Conservation (phyloP, 2,888 invertebrate genomes). For the Agriotes lineatus region DNA sequence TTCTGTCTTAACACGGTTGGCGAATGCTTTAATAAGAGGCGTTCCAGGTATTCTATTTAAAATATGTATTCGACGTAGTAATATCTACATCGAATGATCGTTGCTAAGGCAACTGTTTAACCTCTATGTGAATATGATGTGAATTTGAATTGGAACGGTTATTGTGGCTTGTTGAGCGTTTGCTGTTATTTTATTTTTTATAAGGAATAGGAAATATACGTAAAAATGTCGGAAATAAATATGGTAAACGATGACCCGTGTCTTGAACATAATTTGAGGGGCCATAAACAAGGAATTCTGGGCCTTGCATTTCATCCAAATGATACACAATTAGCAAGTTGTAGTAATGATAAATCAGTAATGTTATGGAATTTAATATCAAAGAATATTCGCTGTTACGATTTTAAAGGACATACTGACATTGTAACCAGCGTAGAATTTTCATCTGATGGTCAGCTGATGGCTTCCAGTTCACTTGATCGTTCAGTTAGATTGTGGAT, state of each 20-base stretch:
- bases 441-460: constrained; percentile 83
- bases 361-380: constrained; percentile 88
- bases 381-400: constrained; percentile 59
- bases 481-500: constrained; percentile 89
- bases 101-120: too few species aligned
- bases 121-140: too few species aligned
- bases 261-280: constrained; percentile 83
- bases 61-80: too few species aligned
- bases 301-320: constrained; percentile 81
- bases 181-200: too few species aligned
- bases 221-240: constrained; percentile 46
- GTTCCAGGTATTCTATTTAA: too few species aligned
- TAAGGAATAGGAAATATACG: too few species aligned
- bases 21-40: too few species aligned
- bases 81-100: too few species aligned
- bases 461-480: constrained; percentile 89
- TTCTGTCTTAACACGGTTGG: too few species aligned
- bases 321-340: constrained; percentile 81
- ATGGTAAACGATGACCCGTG: constrained; percentile 65
- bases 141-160: too few species aligned
- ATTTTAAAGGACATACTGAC: constrained; percentile 82
- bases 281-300: constrained; percentile 82
- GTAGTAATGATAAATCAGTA: constrained; percentile 82
- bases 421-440: constrained; percentile 83
- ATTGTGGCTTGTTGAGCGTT: too few species aligned